Conservation (phyloP, 2,888 invertebrate species). For the Philhelius pedissequus region DNA sequence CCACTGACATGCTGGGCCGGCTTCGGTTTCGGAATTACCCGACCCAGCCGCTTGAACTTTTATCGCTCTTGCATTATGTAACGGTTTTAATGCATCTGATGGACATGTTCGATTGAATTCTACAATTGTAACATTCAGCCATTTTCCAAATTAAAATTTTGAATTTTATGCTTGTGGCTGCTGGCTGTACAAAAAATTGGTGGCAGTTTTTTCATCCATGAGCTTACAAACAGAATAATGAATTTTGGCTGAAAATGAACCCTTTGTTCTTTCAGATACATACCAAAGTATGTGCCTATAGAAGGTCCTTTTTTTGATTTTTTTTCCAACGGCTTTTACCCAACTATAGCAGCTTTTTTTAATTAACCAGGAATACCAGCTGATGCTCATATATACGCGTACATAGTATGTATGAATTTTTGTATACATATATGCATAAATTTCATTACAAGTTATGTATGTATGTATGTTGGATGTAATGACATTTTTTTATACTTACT, state of each 20-base stretch:
- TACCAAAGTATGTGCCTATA: too few species aligned
- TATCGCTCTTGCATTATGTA: conserved; percentile 19
- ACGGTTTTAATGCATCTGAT: conserved; percentile 43
- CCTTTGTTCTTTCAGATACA: conserved; percentile 14
- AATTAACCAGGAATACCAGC: conserved; percentile 43
- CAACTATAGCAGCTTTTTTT: conserved; percentile 28
- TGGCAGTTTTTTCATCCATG: background rate
- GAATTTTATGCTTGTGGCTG: conserved; percentile 13
- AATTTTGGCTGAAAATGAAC: background rate
- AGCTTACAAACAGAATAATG: conserved; percentile 49
- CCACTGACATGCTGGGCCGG: background rate
- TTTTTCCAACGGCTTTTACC: background rate
- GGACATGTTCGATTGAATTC: conserved; percentile 40
- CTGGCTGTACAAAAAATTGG: background rate
- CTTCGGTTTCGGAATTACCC: background rate
- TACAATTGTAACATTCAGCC: conserved; percentile 38
- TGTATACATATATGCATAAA: background rate
- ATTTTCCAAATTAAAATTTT: conserved; percentile 55
- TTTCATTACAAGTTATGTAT: background rate
- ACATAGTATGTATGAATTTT: background rate
- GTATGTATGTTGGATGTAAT: background rate
- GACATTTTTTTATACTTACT: conserved; percentile 8
- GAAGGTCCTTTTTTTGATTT: background rate
- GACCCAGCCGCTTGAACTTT: background rate
- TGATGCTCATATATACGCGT: background rate